phyloP scores from a whole-genome alignment of 2,113 vertebrate species.

The Junco hyemalis region DNA sequence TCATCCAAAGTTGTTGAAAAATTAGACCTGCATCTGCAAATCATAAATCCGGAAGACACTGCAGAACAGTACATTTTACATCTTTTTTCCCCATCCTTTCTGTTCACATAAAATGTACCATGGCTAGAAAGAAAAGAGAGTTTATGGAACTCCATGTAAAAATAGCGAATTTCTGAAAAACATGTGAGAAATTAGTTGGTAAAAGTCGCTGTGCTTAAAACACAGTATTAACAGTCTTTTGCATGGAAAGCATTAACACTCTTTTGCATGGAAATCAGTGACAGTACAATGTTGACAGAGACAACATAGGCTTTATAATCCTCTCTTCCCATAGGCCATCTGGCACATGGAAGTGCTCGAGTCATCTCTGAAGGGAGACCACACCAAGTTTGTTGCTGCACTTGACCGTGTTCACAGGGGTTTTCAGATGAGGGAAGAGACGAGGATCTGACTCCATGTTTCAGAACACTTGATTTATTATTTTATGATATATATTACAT shows the following conservation, averaged over 20 bases:
- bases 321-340: neutral
- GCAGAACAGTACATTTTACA: neutral
- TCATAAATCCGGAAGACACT: neutral
- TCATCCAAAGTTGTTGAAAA: neutral
- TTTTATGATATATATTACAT: too few relatives aligned
- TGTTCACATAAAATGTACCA: neutral
- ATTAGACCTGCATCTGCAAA: neutral
- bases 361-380: neutral
- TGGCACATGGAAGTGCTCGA: accelerated
- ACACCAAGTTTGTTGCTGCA: accelerated
- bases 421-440: too few relatives aligned
- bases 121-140: neutral
- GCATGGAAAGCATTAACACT: neutral
- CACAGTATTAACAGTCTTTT: neutral
- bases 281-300: neutral
- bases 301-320: accelerated
- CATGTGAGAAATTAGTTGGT: neutral
- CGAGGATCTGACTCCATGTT: too few relatives aligned
- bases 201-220: neutral
- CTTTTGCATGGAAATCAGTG: neutral
- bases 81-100: neutral
- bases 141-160: neutral
- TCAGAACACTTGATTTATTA: too few relatives aligned
- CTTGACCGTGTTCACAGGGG: too few relatives aligned
- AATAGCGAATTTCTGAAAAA: neutral